These are phyloP conservation scores for Pelosia muscerda DNA, from an alignment of 2,888 invertebrate genomes.

Conservation along the genomic window DNA sequence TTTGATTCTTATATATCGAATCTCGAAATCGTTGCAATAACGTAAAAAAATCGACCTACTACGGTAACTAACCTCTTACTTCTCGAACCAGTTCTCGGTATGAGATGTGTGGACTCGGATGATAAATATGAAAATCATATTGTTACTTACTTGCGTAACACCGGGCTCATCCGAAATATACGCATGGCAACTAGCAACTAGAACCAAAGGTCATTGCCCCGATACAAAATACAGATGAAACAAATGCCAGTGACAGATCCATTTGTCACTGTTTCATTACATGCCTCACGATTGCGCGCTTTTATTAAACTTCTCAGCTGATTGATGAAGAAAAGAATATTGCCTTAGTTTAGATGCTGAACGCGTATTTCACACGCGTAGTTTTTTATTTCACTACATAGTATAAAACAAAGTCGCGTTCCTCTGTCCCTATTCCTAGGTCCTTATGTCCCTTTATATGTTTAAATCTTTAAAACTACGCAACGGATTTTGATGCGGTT, in stretches of 20 bases:
- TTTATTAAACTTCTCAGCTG: constrained; percentile 48
- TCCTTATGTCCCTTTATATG: too few relatives aligned
- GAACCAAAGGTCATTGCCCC: constrained; percentile 43
- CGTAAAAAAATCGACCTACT: neutral
- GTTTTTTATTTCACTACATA: neutral
- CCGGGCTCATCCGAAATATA: constrained; percentile 12
- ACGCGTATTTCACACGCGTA: neutral
- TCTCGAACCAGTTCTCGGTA: neutral
- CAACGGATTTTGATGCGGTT: too few relatives aligned
- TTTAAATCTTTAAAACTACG: too few relatives aligned
- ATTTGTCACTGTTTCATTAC: constrained; percentile 55
- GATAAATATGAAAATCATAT: neutral
- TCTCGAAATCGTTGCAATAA: neutral
- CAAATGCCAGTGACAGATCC: constrained; percentile 51
- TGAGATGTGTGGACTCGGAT: neutral
- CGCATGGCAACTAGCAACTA: constrained; percentile 31
- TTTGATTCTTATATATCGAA: neutral
- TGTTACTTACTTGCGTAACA: constrained; percentile 11
- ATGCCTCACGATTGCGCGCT: constrained; percentile 32
- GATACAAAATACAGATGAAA: constrained; percentile 44
- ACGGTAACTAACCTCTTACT: constrained; percentile 1
- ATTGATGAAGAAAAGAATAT: constrained; percentile 44
- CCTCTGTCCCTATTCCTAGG: too few relatives aligned
- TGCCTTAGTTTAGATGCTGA: constrained; percentile 19
- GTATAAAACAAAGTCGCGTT: too few relatives aligned